Base-by-base conservation (phyloP, 2,888 invertebrate genomes). In the Himalopsyche tibetana region DNA sequence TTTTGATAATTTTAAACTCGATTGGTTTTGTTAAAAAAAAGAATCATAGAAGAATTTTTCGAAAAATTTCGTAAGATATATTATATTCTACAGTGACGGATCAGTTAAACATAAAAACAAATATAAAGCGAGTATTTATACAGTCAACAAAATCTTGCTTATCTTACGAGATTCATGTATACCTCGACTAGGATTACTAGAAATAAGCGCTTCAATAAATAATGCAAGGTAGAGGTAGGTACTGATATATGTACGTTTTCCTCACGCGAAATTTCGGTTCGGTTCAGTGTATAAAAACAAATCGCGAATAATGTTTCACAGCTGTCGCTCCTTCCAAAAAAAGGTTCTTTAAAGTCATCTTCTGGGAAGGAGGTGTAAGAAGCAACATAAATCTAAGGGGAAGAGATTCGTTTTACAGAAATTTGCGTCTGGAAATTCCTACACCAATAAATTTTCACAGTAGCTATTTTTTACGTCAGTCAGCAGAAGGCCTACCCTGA, bases 351-450 rank as follows among this genome's bases (percentile, higher is more conserved):
- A 38, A 28, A 74, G 74, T 74, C 74, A 74, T 74, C 74, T 74
- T 74, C 36, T 38, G 74, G 74, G 36, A 74, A 36, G 12, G 81
- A 45, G 81, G 45, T 81, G 45, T 81, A 45, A 81, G 83, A 74
- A n/a, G 42, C n/a, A 40, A 83, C 83, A 83, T 83, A 83, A 83
- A 83, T 74, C 74, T 12, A 19, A 55, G n/a, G 38, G 36, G 74
- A 83, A 38, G 15, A 74, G 74, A 74, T 74, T 74, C 36, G 74
- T 74, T 74, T 63, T 63, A 63, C 42, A 79, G 74, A 55, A 84
- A 84, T 84, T 84, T 84, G 80, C 84, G 79, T 84, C 84, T 80
- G 74, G 79, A 42, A 84, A 80, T 40, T n/a, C 74, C 55, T 84
- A 45, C 84, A 55, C 84, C 45, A 51, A 84, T 84, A 84, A 80